Conservation (phyloP, 2,888 invertebrate genomes). For the Cistogaster globosa region DNA sequence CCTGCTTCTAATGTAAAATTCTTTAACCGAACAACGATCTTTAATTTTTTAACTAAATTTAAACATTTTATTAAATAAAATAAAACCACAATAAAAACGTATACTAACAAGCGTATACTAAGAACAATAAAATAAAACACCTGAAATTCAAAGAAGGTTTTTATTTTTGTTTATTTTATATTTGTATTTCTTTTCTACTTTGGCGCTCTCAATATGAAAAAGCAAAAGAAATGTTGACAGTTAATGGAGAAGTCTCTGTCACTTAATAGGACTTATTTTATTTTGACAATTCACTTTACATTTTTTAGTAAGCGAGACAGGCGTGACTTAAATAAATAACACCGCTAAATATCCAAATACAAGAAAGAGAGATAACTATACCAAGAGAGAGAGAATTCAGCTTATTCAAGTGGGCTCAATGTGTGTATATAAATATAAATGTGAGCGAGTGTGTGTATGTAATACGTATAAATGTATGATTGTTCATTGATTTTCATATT, state of each 20-base stretch:
- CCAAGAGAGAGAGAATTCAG: constrained; percentile 10
- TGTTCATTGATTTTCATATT: constrained; percentile 78
- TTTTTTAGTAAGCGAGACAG: constrained; percentile 61
- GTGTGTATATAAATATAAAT: constrained; percentile 16
- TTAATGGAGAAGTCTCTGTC: background rate
- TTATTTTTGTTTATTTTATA: constrained; percentile 23
- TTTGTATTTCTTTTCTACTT: constrained; percentile 13
- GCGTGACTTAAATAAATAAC: constrained; percentile 57
- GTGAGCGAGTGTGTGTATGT: constrained; percentile 29
- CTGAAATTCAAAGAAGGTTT: background rate
- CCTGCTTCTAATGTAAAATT: no score
- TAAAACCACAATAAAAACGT: no score
- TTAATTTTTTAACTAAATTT: no score
- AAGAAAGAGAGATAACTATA: constrained; percentile 63
- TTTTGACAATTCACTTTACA: constrained; percentile 68
- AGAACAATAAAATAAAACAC: background rate
- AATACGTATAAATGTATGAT: constrained; percentile 68
- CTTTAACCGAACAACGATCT: no score
- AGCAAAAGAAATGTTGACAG: constrained; percentile 28
- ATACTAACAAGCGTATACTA: no score
- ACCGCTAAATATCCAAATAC: constrained; percentile 40
- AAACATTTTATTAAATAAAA: no score
- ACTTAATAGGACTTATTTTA: constrained; percentile 17
- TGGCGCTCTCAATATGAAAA: constrained; percentile 18
- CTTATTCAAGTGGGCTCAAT: constrained; percentile 20